Percentiles rank a stretch among this genome's conserved stretches.
Conservation (phyloP, 2,888 invertebrate genomes). For the Eretmocerus hayati region DNA sequence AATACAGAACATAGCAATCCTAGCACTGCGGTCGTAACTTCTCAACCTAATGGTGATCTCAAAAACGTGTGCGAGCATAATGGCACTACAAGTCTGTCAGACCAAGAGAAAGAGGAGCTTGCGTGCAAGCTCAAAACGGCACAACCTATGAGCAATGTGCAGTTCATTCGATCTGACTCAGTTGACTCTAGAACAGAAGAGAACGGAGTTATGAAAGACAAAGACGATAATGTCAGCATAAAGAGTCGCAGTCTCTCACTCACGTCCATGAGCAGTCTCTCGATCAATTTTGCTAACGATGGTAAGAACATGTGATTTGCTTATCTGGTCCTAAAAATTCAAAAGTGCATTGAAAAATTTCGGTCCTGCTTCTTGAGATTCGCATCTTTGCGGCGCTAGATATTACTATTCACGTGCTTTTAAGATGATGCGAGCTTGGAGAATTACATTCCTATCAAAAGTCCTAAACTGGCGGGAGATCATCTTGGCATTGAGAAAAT, state of each 20-base stretch:
- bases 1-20: neutral
- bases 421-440: too few relatives aligned
- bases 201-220: conserved; percentile 20
- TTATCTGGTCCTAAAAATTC: too few relatives aligned
- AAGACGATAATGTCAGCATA: conserved; percentile 30
- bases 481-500: too few relatives aligned
- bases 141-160: conserved; percentile 1
- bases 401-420: too few relatives aligned
- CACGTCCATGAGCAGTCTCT: conserved; percentile 42
- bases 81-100: conserved; percentile 8
- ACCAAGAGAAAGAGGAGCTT: conserved; percentile 6
- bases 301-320: too few relatives aligned
- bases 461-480: too few relatives aligned
- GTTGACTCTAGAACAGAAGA: conserved; percentile 30
- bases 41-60: conserved; percentile 4
- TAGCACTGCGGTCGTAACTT: neutral
- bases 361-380: too few relatives aligned
- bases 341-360: too few relatives aligned
- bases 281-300: conserved; percentile 31
- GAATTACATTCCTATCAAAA: too few relatives aligned
- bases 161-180: conserved; percentile 30
- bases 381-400: too few relatives aligned
- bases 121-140: conserved; percentile 13
- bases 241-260: conserved; percentile 43
- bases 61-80: conserved; percentile 1